Evolutionary conservation across 2,113 vertebrate genomes (phyloP), one percentile per base, ranked within the genome.

Genomic region (Verasper variegatus): DNA sequence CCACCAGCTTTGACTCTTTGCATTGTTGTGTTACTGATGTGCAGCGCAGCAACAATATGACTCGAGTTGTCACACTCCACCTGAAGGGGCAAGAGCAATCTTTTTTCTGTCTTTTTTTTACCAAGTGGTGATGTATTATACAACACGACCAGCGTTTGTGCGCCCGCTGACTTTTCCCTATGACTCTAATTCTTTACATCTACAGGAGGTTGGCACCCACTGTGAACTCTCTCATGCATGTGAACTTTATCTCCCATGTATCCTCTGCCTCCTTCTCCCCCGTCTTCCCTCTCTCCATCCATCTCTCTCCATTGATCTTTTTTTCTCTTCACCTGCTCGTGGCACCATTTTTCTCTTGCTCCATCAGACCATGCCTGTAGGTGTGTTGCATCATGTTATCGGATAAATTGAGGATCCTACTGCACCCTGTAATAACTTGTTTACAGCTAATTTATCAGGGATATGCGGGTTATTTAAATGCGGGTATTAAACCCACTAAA

Each of bases 151-250:
- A 20, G 71, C 74, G 55, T 78, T 71, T 74, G 76, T 76, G 58
- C 82, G 23, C 74, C 76, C 68, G 70, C 84, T 89, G 84, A 77
- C 74, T 82, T 68, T 76, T 83, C 61, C 57, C 64, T 78, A 42
- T 71, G 78, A 82, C 82, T 91, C 74, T 89, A 91, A 89, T 93
- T 91, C 88, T 70, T 85, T 68, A 74, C 27, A 71, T 84, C 87
- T 71, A 68, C 87, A 83, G 91, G 92, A 87, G 90, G 80, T 73
- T 54, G 70, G 60, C 74, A 65, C 87, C 80, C 83, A 82, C 89
- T 85, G 86, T 85, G 91, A 86, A 87, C 76, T 69, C 85, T 68
- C 66, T 76, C 67, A 83, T 83, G 78, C 85, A 75, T 74, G 75
- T 84, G 63, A 86, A 81, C 85, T 77, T 65, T 81, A 42, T 79